These are phyloP conservation scores for Meloe dianella DNA, from an alignment of 2,888 invertebrate genomes.

Conservation along the genomic window DNA sequence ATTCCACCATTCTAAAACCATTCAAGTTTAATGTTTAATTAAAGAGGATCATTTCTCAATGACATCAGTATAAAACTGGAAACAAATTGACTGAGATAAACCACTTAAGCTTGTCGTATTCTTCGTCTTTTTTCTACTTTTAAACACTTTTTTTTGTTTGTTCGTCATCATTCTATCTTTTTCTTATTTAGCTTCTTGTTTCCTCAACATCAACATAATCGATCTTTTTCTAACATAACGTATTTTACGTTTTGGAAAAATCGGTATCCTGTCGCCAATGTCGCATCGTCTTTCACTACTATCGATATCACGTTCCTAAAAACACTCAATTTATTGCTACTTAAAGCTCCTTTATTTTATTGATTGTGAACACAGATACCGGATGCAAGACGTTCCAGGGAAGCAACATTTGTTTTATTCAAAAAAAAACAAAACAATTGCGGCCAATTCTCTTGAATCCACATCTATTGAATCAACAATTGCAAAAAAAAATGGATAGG, in stretches of 20 bases:
- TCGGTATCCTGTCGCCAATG: constrained; percentile 32
- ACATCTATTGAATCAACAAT: no score
- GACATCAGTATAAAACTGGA: constrained; percentile 38
- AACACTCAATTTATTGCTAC: constrained; percentile 52
- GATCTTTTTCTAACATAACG: background rate
- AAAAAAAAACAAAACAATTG: constrained; percentile 42
- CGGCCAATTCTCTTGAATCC: no score
- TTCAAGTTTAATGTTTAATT: constrained; percentile 30
- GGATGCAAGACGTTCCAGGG: constrained; percentile 42
- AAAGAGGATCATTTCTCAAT: constrained; percentile 38
- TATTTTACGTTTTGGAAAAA: background rate
- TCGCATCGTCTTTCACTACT: constrained; percentile 28
- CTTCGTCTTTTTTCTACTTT: background rate
- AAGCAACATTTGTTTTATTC: constrained; percentile 40
- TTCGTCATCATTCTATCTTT: background rate
- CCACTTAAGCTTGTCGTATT: constrained; percentile 36
- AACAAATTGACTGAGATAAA: constrained; percentile 49
- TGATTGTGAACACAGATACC: constrained; percentile 33
- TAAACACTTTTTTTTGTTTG: background rate
- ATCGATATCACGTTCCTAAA: constrained; percentile 44
- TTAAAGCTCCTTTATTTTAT: constrained; percentile 43
- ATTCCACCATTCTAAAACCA: constrained; percentile 32
- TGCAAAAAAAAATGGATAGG: no score
- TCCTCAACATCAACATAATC: background rate
- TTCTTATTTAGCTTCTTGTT: background rate